These are phyloP conservation scores for Coracopsis vasa DNA, from an alignment of 2,113 vertebrate species.

Conservation along the genomic window DNA sequence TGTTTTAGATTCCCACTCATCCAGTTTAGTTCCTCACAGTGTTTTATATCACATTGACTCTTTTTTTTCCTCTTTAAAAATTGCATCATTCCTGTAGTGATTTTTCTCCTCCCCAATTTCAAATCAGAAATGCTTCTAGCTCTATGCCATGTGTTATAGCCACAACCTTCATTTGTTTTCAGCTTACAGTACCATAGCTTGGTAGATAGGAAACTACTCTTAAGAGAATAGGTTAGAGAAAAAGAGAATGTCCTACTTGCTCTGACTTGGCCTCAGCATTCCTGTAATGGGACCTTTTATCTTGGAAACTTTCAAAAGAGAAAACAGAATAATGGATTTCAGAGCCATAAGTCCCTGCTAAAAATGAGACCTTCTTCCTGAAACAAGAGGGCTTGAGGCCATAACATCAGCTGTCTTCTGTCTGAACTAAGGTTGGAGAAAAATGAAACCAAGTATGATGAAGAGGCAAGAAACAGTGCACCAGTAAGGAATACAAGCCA, in stretches of 20 bases:
- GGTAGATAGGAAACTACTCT: not conserved
- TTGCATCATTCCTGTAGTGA: not conserved
- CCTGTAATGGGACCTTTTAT: not conserved
- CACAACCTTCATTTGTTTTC: not conserved
- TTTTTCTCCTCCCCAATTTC: not conserved
- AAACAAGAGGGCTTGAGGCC: not conserved
- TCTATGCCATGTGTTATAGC: not conserved
- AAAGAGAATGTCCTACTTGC: not conserved
- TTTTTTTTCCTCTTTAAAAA: not conserved
- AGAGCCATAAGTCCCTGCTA: not conserved
- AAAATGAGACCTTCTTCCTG: not conserved
- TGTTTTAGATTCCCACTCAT: not conserved
- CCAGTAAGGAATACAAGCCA: not conserved
- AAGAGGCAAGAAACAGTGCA: not conserved
- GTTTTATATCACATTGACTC: not conserved
- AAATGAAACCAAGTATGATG: not conserved
- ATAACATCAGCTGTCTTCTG: not conserved
- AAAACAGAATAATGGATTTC: not conserved
- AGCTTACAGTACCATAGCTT: not conserved
- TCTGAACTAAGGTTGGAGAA: not conserved
- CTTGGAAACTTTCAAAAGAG: not conserved
- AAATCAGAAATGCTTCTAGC: not conserved
- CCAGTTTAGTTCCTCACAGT: not conserved
- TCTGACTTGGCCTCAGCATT: not conserved
- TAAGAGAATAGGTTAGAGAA: not conserved